Evolutionary conservation across 2,888 invertebrate genomes (phyloP).

Genomic region (Pristionchus entomophagus): DNA sequence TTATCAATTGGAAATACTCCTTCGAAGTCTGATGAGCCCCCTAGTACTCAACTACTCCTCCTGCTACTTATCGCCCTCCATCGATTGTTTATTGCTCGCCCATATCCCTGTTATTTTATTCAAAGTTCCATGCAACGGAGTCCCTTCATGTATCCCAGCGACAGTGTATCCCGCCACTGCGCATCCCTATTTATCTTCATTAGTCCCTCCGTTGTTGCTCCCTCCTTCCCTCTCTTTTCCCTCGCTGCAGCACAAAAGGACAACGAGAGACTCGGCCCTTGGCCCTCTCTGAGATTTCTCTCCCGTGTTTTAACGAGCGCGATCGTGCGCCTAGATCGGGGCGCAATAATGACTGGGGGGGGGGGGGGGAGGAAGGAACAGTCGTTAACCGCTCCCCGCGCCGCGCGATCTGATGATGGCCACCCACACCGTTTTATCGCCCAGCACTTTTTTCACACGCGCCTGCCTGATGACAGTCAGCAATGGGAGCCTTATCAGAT

Average conservation of each 20-base stretch:
- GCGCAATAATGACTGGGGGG: neutral
- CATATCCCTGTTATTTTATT: too few species aligned
- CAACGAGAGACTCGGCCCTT: neutral
- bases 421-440: slow-evolving; percentile 20
- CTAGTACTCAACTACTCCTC: too few species aligned
- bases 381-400: neutral
- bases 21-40: too few species aligned
- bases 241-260: slow-evolving; percentile 5
- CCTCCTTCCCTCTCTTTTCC: neutral
- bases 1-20: neutral
- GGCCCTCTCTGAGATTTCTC: neutral
- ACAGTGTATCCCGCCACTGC: too few species aligned
- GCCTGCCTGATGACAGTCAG: too few species aligned
- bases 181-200: slow-evolving; percentile 36
- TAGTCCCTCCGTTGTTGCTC: neutral
- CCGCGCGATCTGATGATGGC: slow-evolving; percentile 19
- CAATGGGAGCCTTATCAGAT: neutral
- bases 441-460: slow-evolving; percentile 21
- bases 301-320: slow-evolving; percentile 33
- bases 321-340: slow-evolving; percentile 28
- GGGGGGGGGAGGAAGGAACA: neutral
- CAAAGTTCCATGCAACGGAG: neutral
- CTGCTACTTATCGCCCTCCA: too few species aligned
- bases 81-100: too few species aligned
- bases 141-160: neutral